Conservation (phyloP, 2,888 invertebrate species). For the Eupithecia tripunctaria region DNA sequence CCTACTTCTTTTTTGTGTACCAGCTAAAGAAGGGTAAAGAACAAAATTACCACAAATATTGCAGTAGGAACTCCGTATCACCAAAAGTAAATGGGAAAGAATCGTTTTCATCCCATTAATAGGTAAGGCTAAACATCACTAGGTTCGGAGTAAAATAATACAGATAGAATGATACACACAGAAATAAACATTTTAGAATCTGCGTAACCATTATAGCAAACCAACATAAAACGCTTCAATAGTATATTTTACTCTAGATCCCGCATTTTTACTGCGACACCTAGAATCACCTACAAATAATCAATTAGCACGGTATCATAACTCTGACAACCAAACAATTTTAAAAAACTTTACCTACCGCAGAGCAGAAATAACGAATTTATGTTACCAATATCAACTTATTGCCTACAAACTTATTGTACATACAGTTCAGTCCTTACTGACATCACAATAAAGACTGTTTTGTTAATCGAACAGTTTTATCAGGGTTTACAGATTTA, state of each 20-base stretch:
- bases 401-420: conserved; percentile 17
- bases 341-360: conserved; percentile 36
- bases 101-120: background rate
- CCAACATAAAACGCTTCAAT: background rate
- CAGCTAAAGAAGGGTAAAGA: background rate
- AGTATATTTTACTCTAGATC: background rate
- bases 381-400: conserved; percentile 29
- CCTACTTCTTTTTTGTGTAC: no score
- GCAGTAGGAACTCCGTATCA: background rate
- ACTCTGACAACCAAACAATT: conserved; percentile 21
- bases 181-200: background rate
- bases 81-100: background rate
- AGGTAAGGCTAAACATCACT: background rate
- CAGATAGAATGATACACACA: no score
- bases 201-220: background rate
- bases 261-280: background rate
- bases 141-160: no score
- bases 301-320: background rate
- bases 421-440: conserved; percentile 12
- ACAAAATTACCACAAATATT: background rate
- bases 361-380: conserved; percentile 31
- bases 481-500: background rate
- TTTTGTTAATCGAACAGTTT: conserved; percentile 10
- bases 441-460: background rate
- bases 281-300: background rate